A percentile compares a stretch with the other conserved stretches of the same genome.
Evolutionary conservation across 2,113 vertebrate species (phyloP).

Genomic region (Chaenocephalus aceratus): DNA sequence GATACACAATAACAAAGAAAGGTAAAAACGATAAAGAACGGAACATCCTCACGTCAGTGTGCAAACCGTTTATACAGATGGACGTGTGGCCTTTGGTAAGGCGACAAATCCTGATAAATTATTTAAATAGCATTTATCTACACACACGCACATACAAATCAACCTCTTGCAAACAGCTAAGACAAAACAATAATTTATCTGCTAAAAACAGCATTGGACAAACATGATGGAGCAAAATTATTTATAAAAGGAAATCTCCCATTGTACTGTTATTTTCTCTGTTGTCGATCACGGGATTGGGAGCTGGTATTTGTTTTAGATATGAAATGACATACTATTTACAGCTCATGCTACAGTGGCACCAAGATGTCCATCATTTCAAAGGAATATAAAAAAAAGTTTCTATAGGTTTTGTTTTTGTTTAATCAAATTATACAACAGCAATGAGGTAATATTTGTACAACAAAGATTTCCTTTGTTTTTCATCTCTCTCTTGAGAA

Average conservation of each 20-base stretch:
- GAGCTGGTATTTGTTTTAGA: slow-evolving; percentile 53
- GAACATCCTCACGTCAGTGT: slow-evolving; percentile 95
- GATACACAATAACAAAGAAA: slow-evolving; percentile 83
- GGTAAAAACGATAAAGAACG: slow-evolving; percentile 80
- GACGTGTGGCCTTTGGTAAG: slow-evolving; percentile 89
- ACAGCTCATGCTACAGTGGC: slow-evolving; percentile 96
- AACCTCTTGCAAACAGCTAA: slow-evolving; percentile 87
- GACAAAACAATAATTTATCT: slow-evolving; percentile 95
- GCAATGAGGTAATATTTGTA: slow-evolving; percentile 99
- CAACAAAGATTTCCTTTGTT: slow-evolving; percentile 87
- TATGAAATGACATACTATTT: slow-evolving; percentile 86
- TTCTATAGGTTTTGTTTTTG: slow-evolving; percentile 70
- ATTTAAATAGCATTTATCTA: slow-evolving; percentile 99
- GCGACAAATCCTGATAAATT: slow-evolving; percentile 98
- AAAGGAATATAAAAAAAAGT: slow-evolving; percentile 82
- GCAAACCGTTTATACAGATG: slow-evolving; percentile 99
- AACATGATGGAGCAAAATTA: slow-evolving; percentile 83
- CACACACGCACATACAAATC: slow-evolving; percentile 72
- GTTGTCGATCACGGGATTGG: slow-evolving; percentile 47
- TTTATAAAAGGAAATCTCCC: slow-evolving; percentile 78
- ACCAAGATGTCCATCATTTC: slow-evolving; percentile 84
- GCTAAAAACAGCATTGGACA: slow-evolving; percentile 90
- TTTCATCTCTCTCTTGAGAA: slow-evolving; percentile 84
- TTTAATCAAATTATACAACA: slow-evolving; percentile 89
- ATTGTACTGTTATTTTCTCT: slow-evolving; percentile 79